Evolutionary conservation across 1,140 invertebrate species (phyloP).

Genomic region (Daktulosphaira vitifoliae): DNA sequence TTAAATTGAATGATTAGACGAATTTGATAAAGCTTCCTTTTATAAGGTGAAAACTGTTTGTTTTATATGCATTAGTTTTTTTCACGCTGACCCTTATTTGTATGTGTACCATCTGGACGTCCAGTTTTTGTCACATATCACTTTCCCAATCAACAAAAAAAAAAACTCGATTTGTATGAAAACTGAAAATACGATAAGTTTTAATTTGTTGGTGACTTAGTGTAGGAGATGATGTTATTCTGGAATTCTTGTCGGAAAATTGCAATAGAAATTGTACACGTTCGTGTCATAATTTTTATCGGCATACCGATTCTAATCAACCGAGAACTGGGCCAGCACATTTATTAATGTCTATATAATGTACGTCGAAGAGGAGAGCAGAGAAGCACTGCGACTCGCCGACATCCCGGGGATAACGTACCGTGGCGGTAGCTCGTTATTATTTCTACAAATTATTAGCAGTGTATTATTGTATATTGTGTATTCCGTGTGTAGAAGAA

Average conservation of each 20-base stretch:
- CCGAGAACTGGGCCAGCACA: conserved; percentile 25
- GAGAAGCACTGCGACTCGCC: not conserved
- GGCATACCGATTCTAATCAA: conserved; percentile 30
- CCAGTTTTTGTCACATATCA: not conserved
- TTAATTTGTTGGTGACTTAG: not conserved
- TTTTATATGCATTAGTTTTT: too few species aligned
- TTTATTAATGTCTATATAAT: not conserved
- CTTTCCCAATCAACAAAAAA: conserved; percentile 12
- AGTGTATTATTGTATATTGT: conserved; percentile 17
- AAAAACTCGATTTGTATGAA: conserved; percentile 15
- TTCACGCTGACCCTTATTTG: too few species aligned
- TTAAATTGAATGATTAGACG: too few species aligned
- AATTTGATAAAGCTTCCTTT: too few species aligned
- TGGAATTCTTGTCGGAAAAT: conserved; percentile 13
- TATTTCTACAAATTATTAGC: conserved; percentile 20
- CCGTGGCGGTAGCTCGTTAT: conserved; percentile 16
- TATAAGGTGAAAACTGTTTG: too few species aligned
- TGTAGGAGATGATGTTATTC: not conserved
- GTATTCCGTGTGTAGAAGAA: not conserved
- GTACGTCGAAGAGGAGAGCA: too few species aligned
- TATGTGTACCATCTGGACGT: too few species aligned
- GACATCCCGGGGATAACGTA: conserved; percentile 28
- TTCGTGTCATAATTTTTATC: conserved; percentile 16
- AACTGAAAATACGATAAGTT: conserved; percentile 12
- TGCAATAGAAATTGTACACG: conserved; percentile 1